Evolutionary conservation across 2,797 vertebrate genomes (phyloP), one percentile per base, ranked within the genome.

Genomic region (Pantherophis vulpinus): DNA sequence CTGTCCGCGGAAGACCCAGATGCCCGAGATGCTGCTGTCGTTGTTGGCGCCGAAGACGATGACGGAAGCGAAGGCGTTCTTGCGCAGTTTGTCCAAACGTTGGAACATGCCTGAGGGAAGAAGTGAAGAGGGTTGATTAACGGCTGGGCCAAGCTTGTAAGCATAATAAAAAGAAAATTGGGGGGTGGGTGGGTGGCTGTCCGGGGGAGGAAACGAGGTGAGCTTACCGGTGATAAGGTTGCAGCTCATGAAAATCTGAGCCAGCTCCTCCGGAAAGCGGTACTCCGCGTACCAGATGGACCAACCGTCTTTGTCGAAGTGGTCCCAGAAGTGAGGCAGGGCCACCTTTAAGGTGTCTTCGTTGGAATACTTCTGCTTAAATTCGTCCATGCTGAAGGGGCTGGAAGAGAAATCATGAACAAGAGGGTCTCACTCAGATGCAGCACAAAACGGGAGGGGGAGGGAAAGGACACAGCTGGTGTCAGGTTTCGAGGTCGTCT

Each of bases 291-390:
- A 98, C 99, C 99, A 99, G 96, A 99, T 98, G 1, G 99, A 99
- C 97, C 98, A 99, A 0, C 99, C 99, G 90, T 99, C 98, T 2
- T 96, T 97, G 96, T 99, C 99, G 42, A 99, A 98, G 96, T 99
- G 96, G 93, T 99, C 98, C 99, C 99, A 99, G 95, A 99, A 99
- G 95, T 99, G 97, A 0, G 99, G 99, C 93, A 99, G 47, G 0
- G 99, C 99, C 95, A 99, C 99, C 0, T 95, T 95, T 91, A 99
- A 94, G 0, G 99, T 99, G 97, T 99, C 98, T 96, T 99, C 99
- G 0, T 99, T 99, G 92, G 99, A 99, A 93, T 99, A 99, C 87
- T 99, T 99, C 90, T 98, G 98, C 98, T 99, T 99, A 97, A 99
- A 99, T 94, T 99, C 99, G 8, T 99, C 99, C 98, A 99, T 95